Base-by-base conservation (phyloP, 1,140 invertebrate species). In the Drosophila ogumai region DNA sequence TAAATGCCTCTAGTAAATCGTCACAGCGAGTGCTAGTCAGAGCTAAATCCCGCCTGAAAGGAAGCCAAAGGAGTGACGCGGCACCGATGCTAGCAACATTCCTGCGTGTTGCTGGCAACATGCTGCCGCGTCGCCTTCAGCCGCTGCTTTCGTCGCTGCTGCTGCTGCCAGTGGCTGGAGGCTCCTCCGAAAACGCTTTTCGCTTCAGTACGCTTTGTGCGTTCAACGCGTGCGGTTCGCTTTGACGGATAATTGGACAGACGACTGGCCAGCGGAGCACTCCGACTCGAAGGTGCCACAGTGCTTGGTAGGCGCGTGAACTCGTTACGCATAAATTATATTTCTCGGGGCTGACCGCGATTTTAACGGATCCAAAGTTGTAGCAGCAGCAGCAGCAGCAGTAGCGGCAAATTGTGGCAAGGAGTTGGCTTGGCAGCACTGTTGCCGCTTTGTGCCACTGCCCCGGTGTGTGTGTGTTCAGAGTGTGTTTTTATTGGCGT, bases 191-290 rank as follows among this genome's bases (percentile, higher is more conserved):
- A 84, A 72, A 84, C 63, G 77, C 60, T 90, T 88, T 76, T 69
- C 65, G 79, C 46, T 87, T 91, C 90, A 91, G 90, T 91, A 78
- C 82, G 82, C 82, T 91, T 91, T 91, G 90, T 91, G 90, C 90
- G 90, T 91, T 91, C 85, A 80, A 84, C 80, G 80, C 74, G 90
- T 90, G 77, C 85, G 85, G 90, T 90, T 90, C 49, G 63, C 46
- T 66, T 72, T 46, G 59, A 66, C 79, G 75, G 66, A 68, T 49
- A 79, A 63, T 58, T 76, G 49, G 59, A 49, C 36, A 34, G 66
- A 54, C 6, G 40, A 43, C 47, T 58, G 44, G 38, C 31, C 65
- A 40, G 67, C 17, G 25, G 64, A 31, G 41, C 36, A 46, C 46
- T 61, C 15, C 28, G 50, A 38, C 32, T 47, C 41, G 54, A 49